Percentiles rank a stretch among this genome's conserved stretches.
Conservation (phyloP, 2,888 invertebrate species). For the Tuberolachnus salignus region DNA sequence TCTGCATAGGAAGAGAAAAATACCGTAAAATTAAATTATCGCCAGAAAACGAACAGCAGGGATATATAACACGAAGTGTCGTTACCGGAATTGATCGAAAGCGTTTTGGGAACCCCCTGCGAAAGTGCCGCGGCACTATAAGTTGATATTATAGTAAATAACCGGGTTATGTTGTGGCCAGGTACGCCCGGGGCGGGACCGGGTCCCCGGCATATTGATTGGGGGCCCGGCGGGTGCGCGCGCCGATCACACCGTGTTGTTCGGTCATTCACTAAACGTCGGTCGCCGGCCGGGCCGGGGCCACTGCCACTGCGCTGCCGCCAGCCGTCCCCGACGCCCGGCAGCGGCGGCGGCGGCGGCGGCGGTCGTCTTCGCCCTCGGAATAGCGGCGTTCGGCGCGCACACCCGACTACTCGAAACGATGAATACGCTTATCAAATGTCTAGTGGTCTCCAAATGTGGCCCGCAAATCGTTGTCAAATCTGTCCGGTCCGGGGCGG, state of each 20-base stretch:
- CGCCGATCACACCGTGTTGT: constrained; percentile 61
- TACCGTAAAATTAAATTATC: too few relatives aligned
- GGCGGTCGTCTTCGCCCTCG: constrained; percentile 58
- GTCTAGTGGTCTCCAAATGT: neutral
- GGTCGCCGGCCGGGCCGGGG: constrained; percentile 63
- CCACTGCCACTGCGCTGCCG: constrained; percentile 61
- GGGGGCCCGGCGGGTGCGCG: constrained; percentile 58
- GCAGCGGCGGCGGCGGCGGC: constrained; percentile 57
- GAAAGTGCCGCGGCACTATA: constrained; percentile 20
- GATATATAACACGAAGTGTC: neutral
- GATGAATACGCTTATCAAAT: neutral
- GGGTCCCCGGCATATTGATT: constrained; percentile 55
- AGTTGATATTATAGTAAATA: constrained; percentile 48
- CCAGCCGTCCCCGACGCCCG: constrained; percentile 58
- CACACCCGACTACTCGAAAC: constrained; percentile 17
- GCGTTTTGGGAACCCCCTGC: constrained; percentile 31
- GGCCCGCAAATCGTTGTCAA: neutral
- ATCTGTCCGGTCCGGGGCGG: too few relatives aligned
- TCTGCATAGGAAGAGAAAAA: too few relatives aligned
- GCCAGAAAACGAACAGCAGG: too few relatives aligned
- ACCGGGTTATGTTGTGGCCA: constrained; percentile 52
- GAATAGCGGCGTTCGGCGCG: neutral
- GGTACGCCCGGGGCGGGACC: constrained; percentile 53
- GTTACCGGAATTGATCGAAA: constrained; percentile 37
- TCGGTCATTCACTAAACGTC: constrained; percentile 64